A percentile compares a stretch with the other conserved stretches of the same genome.
Evolutionary conservation across 2,888 invertebrate genomes (phyloP).

Genomic region (Ditula angustiorana): DNA sequence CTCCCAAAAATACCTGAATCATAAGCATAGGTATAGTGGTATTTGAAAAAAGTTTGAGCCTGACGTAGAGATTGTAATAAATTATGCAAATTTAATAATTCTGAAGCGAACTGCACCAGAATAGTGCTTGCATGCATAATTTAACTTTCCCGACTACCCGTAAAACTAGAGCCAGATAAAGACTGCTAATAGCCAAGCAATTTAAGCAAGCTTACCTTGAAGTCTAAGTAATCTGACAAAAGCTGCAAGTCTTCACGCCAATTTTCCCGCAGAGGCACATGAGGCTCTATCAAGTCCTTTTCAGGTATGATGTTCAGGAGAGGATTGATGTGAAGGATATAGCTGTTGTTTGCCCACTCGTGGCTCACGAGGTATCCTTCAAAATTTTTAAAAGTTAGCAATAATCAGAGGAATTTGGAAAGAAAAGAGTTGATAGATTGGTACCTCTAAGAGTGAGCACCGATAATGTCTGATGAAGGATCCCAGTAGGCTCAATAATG

Average conservation of each 20-base stretch:
- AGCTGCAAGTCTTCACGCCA: slow-evolving; percentile 87
- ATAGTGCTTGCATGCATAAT: slow-evolving; percentile 29
- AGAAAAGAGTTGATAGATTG: slow-evolving; percentile 36
- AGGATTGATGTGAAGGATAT: slow-evolving; percentile 86
- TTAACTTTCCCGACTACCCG: slow-evolving; percentile 25
- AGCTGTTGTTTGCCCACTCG: slow-evolving; percentile 86
- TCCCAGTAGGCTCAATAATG: slow-evolving; percentile 83
- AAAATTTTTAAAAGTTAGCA: neutral
- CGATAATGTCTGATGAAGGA: slow-evolving; percentile 80
- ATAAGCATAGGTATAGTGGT: neutral
- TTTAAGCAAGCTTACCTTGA: slow-evolving; percentile 74
- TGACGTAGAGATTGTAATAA: slow-evolving; percentile 16
- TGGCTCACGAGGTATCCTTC: slow-evolving; percentile 85
- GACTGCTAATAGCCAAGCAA: slow-evolving; percentile 8
- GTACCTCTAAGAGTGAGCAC: slow-evolving; percentile 84
- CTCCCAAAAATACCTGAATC: too few relatives aligned
- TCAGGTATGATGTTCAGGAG: slow-evolving; percentile 67
- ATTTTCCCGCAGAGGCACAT: slow-evolving; percentile 73
- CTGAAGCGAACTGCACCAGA: slow-evolving; percentile 26
- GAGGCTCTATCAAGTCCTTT: slow-evolving; percentile 69
- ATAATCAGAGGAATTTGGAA: too few relatives aligned
- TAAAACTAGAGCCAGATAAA: slow-evolving; percentile 23
- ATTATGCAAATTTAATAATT: slow-evolving; percentile 28
- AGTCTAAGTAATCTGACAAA: slow-evolving; percentile 86
- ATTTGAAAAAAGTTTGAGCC: neutral